These are phyloP conservation scores for Xerus inauris DNA, from an alignment of 2,113 vertebrate genomes.

Conservation along the genomic window DNA sequence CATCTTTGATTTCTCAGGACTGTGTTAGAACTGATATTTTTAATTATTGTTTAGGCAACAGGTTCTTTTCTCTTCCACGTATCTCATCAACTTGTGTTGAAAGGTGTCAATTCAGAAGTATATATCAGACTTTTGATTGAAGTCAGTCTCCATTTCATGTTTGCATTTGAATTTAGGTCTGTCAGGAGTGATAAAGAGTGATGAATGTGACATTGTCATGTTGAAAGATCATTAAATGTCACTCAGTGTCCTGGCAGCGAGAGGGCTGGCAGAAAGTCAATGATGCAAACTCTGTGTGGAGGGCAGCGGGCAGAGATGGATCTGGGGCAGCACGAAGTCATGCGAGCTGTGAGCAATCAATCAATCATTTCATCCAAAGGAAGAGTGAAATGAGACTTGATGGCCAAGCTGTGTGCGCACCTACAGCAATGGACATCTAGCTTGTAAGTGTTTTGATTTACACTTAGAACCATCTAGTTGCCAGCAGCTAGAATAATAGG, in stretches of 20 bases:
- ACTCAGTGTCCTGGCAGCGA: constrained; percentile 89
- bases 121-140: constrained; percentile 75
- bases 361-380: constrained; percentile 84
- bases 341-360: constrained; percentile 85
- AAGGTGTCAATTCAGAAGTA: constrained; percentile 79
- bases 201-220: constrained; percentile 91
- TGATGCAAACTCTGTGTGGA: constrained; percentile 83
- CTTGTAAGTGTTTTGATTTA: constrained; percentile 82
- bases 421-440: constrained; percentile 65
- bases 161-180: constrained; percentile 87
- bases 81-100: constrained; percentile 63
- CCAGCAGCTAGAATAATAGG: constrained; percentile 65
- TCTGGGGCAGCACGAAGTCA: constrained; percentile 79
- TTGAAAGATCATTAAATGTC: constrained; percentile 95
- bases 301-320: constrained; percentile 76
- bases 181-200: constrained; percentile 88
- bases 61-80: constrained; percentile 70
- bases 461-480: constrained; percentile 40
- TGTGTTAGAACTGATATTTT: constrained; percentile 22
- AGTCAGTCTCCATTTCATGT: constrained; percentile 83
- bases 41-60: constrained; percentile 57
- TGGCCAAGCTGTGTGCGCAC: constrained; percentile 67
- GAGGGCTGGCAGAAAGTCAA: constrained; percentile 94
- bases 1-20: neutral
- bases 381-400: constrained; percentile 82